Evolutionary conservation across 2,888 invertebrate species (phyloP), one percentile per base, ranked within the genome.

Genomic region (Tanytarsus gracilentus): DNA sequence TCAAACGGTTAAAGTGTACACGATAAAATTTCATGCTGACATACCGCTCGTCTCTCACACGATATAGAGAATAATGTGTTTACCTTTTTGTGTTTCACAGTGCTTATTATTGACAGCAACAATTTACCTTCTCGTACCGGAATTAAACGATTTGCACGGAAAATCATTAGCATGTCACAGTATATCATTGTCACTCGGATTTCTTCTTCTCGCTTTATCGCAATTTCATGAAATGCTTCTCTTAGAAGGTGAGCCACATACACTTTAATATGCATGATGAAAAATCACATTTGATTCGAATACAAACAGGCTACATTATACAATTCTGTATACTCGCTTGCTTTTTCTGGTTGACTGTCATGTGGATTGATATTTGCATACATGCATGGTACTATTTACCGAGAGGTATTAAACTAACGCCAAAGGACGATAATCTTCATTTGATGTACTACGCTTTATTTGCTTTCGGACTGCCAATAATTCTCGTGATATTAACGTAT

Each of bases 261-360:
- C n/a, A n/a, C n/a, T n/a, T n/a, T n/a, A n/a, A 36, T 2, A 16
- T 23, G 21, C 23, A 18, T 44, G 21, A 18, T 8, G 16, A 11
- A 21, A 44, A 18, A 18, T 18, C 21, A 11, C 40, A 44, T 18
- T 16, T 33, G n/a, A n/a, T n/a, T n/a, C n/a, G n/a, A 29, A 29
- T 29, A 5, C 29, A 9, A 29, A 33, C 16, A 58, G 58, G 72
- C 8, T 72, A 73, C 40, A 66, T 68, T 14, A 69, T 73, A 9
- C 73, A 73, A 63, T 74, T 70, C 64, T 72, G 68, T 40, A 68
- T 73, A 62, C 59, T 74, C 18, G 68, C 72, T 8, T 73, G 72
- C 49, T 72, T 69, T 62, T 70, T 70, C 56, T 74, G 73, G 73
- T 67, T 71, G 40, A 65, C 71, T 11, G 68, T 68, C 23, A 65